Evolutionary conservation across 2,113 vertebrate genomes (phyloP), one percentile per base, ranked within the genome.

Genomic region (Mus spicilegus): DNA sequence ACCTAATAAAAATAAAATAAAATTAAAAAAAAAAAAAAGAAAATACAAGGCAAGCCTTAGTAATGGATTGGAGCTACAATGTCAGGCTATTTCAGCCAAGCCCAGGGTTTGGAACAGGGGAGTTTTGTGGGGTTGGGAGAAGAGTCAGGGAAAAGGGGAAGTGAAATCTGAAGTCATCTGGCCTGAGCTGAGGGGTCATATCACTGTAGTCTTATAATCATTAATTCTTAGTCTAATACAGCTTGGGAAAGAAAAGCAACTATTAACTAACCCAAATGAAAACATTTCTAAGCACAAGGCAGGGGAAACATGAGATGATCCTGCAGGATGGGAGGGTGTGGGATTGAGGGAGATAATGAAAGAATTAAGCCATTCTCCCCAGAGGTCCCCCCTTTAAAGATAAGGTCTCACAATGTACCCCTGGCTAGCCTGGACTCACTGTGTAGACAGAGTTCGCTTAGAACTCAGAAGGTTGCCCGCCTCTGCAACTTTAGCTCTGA

Each of bases 41-140:
- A 30, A 85, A 85, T 30, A 28, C 33, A 76, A 63, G 69, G 22
- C 56, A 88, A 56, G 33, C 49, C 24, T 93, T 78, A 49, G 39
- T 28, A 88, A 75, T 36, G 80, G 30, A 24, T 49, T 81, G 36
- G 77, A 88, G 49, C 36, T 80, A 73, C 95, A 90, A 70, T 81
- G 65, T 56, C 36, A 80, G 65, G 49, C 89, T 76, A 90, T 90
- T 94, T 95, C 13, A 65, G 65, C 17, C 42, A 82, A 72, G 26
- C 3, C 33, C 65, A 51, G 78, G 46, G 39, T 93, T 42, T 91
- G 84, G 77, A 61, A 67, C 17, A 5, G 78, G n/a, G 77, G 42
- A 46, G 42, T n/a, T 81, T 77, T 54, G 33, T 89, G 49, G n/a
- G 19, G 28, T 11, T 54, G 77, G 42, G 56, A 91, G 76, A 87